Percentiles rank a stretch among this genome's conserved stretches.
phyloP scores from a whole-genome alignment of 2,797 vertebrate species.

The Microtus agrestis region DNA sequence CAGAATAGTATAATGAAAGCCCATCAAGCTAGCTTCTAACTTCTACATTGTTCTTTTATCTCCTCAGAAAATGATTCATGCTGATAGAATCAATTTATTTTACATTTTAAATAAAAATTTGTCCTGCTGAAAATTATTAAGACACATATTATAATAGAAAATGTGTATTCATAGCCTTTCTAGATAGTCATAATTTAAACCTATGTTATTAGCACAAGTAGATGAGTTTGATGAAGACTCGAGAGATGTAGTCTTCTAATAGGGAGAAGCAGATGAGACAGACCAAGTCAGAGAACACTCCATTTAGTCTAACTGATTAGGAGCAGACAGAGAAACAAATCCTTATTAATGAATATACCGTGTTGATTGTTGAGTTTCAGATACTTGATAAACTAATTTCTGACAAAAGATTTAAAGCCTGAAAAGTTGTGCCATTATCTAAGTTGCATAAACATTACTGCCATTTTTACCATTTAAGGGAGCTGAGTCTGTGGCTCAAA shows the following conservation, averaged over 20 bases:
- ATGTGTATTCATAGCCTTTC: not conserved
- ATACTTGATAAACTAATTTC: not conserved
- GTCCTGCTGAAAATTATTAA: conserved; percentile 35
- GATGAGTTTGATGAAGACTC: not conserved
- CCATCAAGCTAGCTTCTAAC: not conserved
- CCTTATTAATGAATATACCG: not conserved
- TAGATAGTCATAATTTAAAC: conserved; percentile 9
- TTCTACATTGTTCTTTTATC: not conserved
- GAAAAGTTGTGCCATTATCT: not conserved
- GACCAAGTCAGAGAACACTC: not conserved
- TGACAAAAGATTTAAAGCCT: not conserved
- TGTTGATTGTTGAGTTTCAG: not conserved
- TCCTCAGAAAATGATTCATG: conserved; percentile 38
- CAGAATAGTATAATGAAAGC: conserved; percentile 47
- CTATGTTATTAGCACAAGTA: not conserved
- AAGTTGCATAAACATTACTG: not conserved
- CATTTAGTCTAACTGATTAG: not conserved
- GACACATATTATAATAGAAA: not conserved
- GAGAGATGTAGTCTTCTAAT: not conserved
- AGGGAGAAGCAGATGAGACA: not conserved
- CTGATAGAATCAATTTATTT: conserved; percentile 26
- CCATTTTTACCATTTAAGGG: not conserved
- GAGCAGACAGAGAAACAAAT: not conserved
- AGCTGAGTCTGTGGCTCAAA: not conserved
- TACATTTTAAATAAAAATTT: conserved; percentile 56